Percentiles rank a stretch among this genome's conserved stretches.
phyloP scores from a whole-genome alignment of 2,113 vertebrate genomes.

The Indicator indicator region DNA sequence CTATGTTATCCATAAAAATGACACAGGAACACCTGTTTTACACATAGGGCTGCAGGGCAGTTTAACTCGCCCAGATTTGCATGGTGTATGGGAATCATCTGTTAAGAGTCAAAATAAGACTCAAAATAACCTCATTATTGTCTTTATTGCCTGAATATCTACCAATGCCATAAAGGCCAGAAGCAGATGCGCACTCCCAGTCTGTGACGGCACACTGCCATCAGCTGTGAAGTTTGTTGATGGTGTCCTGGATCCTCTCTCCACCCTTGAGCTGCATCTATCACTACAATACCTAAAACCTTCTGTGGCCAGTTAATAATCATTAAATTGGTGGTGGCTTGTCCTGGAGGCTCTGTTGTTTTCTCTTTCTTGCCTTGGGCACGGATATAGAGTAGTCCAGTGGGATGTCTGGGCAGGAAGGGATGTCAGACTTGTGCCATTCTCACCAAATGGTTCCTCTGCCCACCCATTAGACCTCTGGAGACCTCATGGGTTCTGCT shows the following conservation, averaged over 20 bases:
- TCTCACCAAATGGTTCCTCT: not conserved
- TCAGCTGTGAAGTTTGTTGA: not conserved
- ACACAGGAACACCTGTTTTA: not conserved
- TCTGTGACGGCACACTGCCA: not conserved
- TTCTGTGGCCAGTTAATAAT: not conserved
- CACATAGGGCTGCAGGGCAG: not conserved
- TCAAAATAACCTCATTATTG: not conserved
- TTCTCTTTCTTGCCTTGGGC: not conserved
- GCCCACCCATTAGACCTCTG: not conserved
- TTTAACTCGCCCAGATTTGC: not conserved
- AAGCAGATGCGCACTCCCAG: not conserved
- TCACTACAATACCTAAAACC: not conserved
- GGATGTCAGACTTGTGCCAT: too few relatives aligned
- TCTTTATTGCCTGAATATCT: not conserved
- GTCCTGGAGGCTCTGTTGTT: not conserved
- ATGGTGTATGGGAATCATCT: not conserved
- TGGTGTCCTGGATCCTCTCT: not conserved
- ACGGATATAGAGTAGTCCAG: not conserved
- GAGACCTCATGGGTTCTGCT: not conserved
- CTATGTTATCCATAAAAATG: not conserved
- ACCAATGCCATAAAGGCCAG: not conserved
- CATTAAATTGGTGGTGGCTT: not conserved
- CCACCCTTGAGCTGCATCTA: not conserved
- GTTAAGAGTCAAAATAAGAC: not conserved
- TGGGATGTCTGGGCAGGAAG: not conserved